These are phyloP conservation scores for Pantherophis guttatus DNA, from an alignment of 2,113 vertebrate species.

Conservation along the genomic window DNA sequence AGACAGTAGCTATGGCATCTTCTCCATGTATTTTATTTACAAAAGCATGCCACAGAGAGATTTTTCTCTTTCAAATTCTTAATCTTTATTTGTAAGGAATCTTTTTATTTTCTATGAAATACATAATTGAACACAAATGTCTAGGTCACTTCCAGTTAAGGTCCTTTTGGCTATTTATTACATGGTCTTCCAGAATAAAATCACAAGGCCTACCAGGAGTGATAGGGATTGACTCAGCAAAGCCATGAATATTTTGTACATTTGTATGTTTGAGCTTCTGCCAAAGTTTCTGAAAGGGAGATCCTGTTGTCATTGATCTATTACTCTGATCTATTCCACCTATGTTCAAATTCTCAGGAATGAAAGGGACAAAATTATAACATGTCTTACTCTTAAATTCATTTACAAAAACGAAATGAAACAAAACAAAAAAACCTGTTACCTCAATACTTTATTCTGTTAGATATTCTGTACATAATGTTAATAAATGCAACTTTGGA, in stretches of 20 bases:
- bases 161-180: background rate
- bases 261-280: background rate
- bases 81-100: background rate
- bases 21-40: accelerated
- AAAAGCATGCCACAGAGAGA: background rate
- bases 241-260: background rate
- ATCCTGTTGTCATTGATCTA: constrained; percentile 32
- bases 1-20: background rate
- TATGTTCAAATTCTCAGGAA: constrained; percentile 77
- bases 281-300: background rate
- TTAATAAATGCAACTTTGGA: constrained; percentile 72
- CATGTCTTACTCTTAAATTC: constrained; percentile 52
- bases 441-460: constrained; percentile 58
- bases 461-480: constrained; percentile 64
- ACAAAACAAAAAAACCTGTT: constrained; percentile 61
- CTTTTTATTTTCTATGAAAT: background rate
- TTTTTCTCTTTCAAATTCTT: background rate
- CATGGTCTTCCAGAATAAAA: background rate
- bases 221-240: background rate
- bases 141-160: no score
- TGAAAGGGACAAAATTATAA: constrained; percentile 70
- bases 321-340: constrained; percentile 51
- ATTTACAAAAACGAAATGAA: constrained; percentile 39
- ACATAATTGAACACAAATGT: background rate
- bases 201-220: background rate